Percentiles rank a stretch among this genome's conserved stretches.
phyloP scores from a whole-genome alignment of 2,888 invertebrate genomes.

The Selenia dentaria region DNA sequence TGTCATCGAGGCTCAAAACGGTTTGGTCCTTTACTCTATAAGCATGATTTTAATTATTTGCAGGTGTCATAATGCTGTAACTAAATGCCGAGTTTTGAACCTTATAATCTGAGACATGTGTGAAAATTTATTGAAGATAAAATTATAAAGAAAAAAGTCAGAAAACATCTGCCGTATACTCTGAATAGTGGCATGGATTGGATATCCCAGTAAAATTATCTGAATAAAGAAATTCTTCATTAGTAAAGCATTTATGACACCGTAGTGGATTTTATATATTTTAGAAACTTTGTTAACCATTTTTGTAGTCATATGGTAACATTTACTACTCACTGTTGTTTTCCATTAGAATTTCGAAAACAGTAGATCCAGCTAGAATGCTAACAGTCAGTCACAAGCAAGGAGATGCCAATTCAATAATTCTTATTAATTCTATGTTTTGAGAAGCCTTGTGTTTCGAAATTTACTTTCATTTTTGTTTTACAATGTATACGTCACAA shows the following conservation, averaged over 20 bases:
- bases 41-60: constrained; percentile 30
- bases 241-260: constrained; percentile 4
- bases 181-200: too few species aligned
- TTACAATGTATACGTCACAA: not conserved
- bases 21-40: constrained; percentile 79
- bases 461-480: not conserved
- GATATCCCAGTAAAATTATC: too few species aligned
- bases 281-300: constrained; percentile 6
- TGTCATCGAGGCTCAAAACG: constrained; percentile 98
- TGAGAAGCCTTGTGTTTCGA: not conserved
- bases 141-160: too few species aligned
- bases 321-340: constrained; percentile 12
- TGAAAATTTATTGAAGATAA: too few species aligned
- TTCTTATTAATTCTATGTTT: not conserved
- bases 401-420: constrained; percentile 25
- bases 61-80: too few species aligned
- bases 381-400: constrained; percentile 26
- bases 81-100: too few species aligned
- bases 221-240: too few species aligned
- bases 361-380: constrained; percentile 16
- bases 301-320: constrained; percentile 17
- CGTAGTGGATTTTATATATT: not conserved
- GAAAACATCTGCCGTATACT: too few species aligned
- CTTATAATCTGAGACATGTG: too few species aligned
- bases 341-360: constrained; percentile 13